Percentiles rank a stretch among this genome's conserved stretches.
These are phyloP conservation scores for Lathronympha strigana DNA, from an alignment of 2,888 invertebrate species.

Conservation along the genomic window DNA sequence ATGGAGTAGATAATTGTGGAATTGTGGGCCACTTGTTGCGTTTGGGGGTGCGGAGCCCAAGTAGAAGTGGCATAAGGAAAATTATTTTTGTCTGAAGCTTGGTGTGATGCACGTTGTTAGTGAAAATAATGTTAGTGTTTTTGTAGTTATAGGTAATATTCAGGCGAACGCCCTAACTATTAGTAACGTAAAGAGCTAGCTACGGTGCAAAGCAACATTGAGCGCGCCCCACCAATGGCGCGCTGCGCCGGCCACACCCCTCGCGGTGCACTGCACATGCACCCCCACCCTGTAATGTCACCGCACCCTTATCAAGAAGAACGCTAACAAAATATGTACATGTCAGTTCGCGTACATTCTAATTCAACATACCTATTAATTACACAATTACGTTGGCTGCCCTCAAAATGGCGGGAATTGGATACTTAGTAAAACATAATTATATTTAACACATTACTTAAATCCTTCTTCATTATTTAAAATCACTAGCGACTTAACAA, in stretches of 20 bases:
- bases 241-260: slow-evolving; percentile 58
- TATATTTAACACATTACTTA: too few relatives aligned
- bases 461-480: too few relatives aligned
- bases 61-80: background rate
- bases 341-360: background rate
- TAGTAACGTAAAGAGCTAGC: slow-evolving; percentile 27
- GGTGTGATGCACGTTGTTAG: background rate
- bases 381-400: background rate
- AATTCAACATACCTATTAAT: background rate
- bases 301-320: slow-evolving; percentile 28
- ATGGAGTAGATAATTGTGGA: background rate
- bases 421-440: too few relatives aligned
- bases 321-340: slow-evolving; percentile 9
- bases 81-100: background rate
- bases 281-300: slow-evolving; percentile 52
- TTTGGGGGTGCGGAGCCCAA: background rate
- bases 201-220: slow-evolving; percentile 44
- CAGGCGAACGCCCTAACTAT: slow-evolving; percentile 15
- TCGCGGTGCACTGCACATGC: slow-evolving; percentile 49
- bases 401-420: too few relatives aligned
- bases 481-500: too few relatives aligned
- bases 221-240: slow-evolving; percentile 55
- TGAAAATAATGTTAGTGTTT: background rate
- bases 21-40: slow-evolving; percentile 24
- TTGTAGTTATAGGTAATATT: slow-evolving; percentile 14